phyloP scores from a whole-genome alignment of 2,797 vertebrate genomes.

The Lacerta agilis region DNA sequence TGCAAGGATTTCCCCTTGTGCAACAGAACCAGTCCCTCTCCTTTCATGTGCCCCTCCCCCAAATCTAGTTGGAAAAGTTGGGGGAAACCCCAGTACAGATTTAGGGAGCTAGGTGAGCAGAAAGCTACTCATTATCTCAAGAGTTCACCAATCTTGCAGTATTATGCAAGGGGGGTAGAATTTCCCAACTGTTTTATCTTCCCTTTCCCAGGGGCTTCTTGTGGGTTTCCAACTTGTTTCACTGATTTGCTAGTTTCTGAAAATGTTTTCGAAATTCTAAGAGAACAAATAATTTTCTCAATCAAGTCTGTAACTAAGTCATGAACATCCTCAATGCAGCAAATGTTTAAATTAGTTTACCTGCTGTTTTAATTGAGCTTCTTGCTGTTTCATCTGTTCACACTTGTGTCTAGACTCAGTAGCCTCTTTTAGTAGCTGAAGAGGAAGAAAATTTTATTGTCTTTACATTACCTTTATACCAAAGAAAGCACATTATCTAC shows the following conservation, averaged over 20 bases:
- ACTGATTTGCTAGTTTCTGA: neutral
- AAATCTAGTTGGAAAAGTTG: no score
- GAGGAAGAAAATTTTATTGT: conserved; percentile 15
- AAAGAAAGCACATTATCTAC: neutral
- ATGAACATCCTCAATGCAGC: neutral
- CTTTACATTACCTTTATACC: neutral
- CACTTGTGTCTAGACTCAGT: conserved; percentile 95
- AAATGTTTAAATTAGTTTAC: conserved; percentile 70
- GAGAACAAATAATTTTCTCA: neutral
- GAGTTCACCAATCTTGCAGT: no score
- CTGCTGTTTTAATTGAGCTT: conserved; percentile 96
- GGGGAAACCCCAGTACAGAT: no score
- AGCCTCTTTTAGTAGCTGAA: conserved; percentile 93
- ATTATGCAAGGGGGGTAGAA: no score
- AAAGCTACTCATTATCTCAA: no score
- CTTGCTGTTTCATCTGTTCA: conserved; percentile 97
- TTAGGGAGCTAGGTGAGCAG: neutral
- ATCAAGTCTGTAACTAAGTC: neutral
- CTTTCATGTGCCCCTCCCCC: no score
- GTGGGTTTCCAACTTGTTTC: neutral
- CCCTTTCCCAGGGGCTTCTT: no score
- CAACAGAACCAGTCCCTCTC: no score
- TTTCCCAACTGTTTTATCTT: no score
- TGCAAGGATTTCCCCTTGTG: no score
- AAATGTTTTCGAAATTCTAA: neutral